Conservation (phyloP, 2,113 vertebrate genomes). For the Burhinus bistriatus region DNA sequence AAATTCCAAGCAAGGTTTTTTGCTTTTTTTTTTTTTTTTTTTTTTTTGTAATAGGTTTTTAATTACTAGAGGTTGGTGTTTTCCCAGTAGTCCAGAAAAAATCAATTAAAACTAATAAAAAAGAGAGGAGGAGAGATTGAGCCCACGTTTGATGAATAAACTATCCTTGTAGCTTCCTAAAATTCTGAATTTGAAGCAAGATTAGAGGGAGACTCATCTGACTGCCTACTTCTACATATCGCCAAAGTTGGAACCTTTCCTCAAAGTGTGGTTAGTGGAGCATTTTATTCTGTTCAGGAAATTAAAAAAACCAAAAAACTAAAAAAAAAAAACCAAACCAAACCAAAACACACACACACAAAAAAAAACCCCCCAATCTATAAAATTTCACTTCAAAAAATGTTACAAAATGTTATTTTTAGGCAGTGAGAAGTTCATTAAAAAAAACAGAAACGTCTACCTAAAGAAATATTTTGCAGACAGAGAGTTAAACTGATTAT, state of each 20-base stretch:
- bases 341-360: no score
- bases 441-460: not conserved
- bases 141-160: not conserved
- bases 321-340: not conserved
- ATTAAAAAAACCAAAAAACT: not conserved
- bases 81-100: not conserved
- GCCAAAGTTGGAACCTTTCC: not conserved
- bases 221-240: not conserved
- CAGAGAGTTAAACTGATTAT: not conserved
- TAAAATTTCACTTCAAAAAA: not conserved
- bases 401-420: not conserved
- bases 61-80: not conserved
- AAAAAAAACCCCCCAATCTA: no score
- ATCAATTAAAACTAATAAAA: not conserved
- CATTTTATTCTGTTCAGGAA: not conserved
- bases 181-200: not conserved
- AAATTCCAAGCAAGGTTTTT: not conserved
- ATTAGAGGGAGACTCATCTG: not conserved
- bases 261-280: not conserved
- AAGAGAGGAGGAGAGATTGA: not conserved
- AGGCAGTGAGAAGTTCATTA: not conserved
- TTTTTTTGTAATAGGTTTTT: not conserved
- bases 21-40: no score
- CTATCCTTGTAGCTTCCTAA: not conserved
- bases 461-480: not conserved